Conservation (phyloP, 2,888 invertebrate genomes). For the Oxyteleia sp. region DNA sequence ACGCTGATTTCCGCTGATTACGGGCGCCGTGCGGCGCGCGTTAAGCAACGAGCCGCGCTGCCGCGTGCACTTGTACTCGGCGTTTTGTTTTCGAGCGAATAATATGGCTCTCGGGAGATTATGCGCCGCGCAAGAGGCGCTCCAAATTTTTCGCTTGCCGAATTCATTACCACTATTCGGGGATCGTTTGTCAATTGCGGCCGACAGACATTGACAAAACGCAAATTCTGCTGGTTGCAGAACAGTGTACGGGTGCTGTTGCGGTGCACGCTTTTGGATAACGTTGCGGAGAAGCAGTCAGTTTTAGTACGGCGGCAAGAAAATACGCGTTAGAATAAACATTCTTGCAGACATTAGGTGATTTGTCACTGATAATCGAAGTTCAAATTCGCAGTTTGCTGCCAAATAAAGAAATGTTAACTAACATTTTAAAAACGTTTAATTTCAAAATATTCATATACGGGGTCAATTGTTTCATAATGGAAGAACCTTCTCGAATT, state of each 20-base stretch:
- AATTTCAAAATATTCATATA: too few species aligned
- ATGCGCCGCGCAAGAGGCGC: conserved; percentile 15
- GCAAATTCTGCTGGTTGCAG: conserved; percentile 8
- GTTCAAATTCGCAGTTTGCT: too few species aligned
- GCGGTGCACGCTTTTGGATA: background rate
- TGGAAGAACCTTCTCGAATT: too few species aligned
- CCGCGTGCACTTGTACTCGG: conserved; percentile 48
- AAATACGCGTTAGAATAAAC: too few species aligned
- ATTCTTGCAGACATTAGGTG: too few species aligned
- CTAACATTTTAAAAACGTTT: too few species aligned
- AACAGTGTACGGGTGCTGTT: too few species aligned
- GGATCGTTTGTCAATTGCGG: conserved; percentile 57
- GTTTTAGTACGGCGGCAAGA: too few species aligned
- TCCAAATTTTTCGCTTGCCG: conserved; percentile 43
- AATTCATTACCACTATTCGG: conserved; percentile 48
- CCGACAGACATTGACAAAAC: conserved; percentile 19
- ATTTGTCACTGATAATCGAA: too few species aligned
- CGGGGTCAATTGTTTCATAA: too few species aligned
- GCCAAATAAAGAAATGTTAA: too few species aligned
- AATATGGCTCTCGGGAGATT: conserved; percentile 47
- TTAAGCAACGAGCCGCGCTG: conserved; percentile 29
- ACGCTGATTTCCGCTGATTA: conserved; percentile 69
- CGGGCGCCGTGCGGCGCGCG: conserved; percentile 54
- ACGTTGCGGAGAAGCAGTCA: too few species aligned
- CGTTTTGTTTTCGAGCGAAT: conserved; percentile 50